A percentile compares a stretch with the other conserved stretches of the same genome.
phyloP scores from a whole-genome alignment of 2,888 invertebrate genomes.

The Melanargia galathea region DNA sequence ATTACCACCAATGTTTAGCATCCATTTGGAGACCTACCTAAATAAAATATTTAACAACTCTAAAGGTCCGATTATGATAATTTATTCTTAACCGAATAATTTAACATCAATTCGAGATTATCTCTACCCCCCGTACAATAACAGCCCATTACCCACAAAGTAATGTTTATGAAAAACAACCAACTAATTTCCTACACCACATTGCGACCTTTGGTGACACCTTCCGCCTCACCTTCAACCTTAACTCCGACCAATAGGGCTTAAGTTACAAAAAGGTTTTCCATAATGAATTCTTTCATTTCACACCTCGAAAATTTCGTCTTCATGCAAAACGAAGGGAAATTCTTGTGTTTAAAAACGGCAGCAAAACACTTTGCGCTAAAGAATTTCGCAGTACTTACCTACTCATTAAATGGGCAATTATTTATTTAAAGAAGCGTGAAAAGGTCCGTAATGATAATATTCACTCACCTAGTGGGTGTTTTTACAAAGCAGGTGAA shows the following conservation, averaged over 20 bases:
- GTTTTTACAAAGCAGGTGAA: conserved; percentile 3
- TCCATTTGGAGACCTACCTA: background rate
- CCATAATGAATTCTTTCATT: conserved; percentile 42
- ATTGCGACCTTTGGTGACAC: conserved; percentile 1
- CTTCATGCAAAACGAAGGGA: conserved; percentile 16
- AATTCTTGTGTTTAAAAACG: conserved; percentile 12
- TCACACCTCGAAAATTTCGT: conserved; percentile 41
- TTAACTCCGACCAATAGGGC: conserved; percentile 2
- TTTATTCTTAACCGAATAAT: conserved; percentile 23
- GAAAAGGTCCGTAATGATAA: background rate
- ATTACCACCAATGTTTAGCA: conserved; percentile 1
- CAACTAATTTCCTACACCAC: conserved; percentile 29
- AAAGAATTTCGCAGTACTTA: background rate
- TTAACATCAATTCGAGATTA: conserved; percentile 24
- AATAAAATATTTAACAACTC: conserved; percentile 11
- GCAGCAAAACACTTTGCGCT: background rate
- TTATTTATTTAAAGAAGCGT: conserved; percentile 6
- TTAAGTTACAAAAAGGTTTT: background rate
- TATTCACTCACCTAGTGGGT: background rate
- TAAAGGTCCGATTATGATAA: conserved; percentile 20
- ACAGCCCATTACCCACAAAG: conserved; percentile 38
- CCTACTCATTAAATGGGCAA: background rate
- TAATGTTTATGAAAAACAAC: conserved; percentile 41
- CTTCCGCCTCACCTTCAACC: conserved; percentile 8
- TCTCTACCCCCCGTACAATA: conserved; percentile 26